A percentile compares a stretch with the other conserved stretches of the same genome.
These are phyloP conservation scores for Ochlodes sylvanus DNA, from an alignment of 2,888 invertebrate genomes.

Conservation along the genomic window DNA sequence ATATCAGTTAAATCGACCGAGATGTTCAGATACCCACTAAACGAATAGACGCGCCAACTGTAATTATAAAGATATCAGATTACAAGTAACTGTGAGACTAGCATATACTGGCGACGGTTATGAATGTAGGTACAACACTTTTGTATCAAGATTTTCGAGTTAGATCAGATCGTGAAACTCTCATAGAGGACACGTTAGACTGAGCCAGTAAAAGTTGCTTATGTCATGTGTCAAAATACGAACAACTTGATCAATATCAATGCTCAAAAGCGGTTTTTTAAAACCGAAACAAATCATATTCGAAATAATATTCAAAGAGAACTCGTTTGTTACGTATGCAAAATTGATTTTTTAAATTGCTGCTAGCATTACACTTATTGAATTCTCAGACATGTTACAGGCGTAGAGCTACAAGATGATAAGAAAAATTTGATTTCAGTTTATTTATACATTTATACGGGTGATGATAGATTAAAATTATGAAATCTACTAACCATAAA, in stretches of 20 bases:
- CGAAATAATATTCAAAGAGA: neutral
- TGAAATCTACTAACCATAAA: no score
- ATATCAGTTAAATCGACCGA: no score
- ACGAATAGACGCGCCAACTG: no score
- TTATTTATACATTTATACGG: no score
- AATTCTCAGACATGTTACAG: no score
- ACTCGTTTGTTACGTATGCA: neutral
- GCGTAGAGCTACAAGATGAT: no score
- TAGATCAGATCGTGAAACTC: conserved; percentile 20
- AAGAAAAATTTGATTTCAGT: no score
- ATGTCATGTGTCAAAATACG: conserved; percentile 23
- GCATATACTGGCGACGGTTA: neutral
- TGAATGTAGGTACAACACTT: conserved; percentile 18
- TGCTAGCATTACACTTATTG: no score
- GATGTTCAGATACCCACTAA: no score
- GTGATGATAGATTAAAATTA: no score
- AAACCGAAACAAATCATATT: neutral
- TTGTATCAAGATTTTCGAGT: conserved; percentile 26
- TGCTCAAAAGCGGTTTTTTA: neutral
- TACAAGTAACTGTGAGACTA: no score
- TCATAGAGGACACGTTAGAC: conserved; percentile 17
- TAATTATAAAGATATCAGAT: no score
- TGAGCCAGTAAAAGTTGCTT: conserved; percentile 29
- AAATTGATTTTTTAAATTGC: neutral
- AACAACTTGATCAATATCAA: conserved; percentile 19